phyloP scores from a whole-genome alignment of 1,140 invertebrate species.

The Drosophila grimshawi region DNA sequence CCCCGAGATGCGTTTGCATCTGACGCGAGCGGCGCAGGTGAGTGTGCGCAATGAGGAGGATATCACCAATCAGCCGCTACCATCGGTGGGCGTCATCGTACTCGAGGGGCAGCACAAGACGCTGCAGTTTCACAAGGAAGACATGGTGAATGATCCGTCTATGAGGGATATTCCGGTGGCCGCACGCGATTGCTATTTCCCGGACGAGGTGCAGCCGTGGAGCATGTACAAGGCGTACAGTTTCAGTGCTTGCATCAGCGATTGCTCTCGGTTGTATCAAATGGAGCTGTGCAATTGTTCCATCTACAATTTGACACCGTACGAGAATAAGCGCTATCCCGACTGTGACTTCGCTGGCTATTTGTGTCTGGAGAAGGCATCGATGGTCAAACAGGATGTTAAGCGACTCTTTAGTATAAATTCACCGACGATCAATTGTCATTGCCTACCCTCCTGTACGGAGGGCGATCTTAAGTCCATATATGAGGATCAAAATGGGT shows the following conservation, averaged over 20 bases:
- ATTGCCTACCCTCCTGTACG: conserved; percentile 86
- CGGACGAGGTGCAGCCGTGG: conserved; percentile 84
- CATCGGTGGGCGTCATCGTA: conserved; percentile 30
- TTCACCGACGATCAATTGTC: conserved; percentile 45
- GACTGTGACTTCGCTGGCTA: conserved; percentile 64
- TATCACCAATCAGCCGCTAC: conserved; percentile 61
- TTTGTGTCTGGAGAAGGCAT: conserved; percentile 61
- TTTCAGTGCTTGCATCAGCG: conserved; percentile 85
- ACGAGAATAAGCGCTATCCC: conserved; percentile 28
- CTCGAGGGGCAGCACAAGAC: conserved; percentile 57
- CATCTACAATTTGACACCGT: conserved; percentile 62
- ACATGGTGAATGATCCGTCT: conserved; percentile 70
- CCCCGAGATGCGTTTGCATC: conserved; percentile 45
- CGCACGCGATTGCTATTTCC: conserved; percentile 85
- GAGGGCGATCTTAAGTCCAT: conserved; percentile 85
- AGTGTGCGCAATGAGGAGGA: conserved; percentile 65
- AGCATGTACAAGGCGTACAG: conserved; percentile 85
- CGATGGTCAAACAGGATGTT: conserved; percentile 59
- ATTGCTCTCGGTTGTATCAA: conserved; percentile 84
- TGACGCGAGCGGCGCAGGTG: conserved; percentile 34
- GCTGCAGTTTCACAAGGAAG: conserved; percentile 57
- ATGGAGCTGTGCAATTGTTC: conserved; percentile 86
- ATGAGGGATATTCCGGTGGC: conserved; percentile 63
- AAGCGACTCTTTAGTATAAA: conserved; percentile 50
- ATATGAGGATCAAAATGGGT: conserved; percentile 54